phyloP scores from a whole-genome alignment of 2,888 invertebrate genomes.

The Gonocerus acuteangulatus region DNA sequence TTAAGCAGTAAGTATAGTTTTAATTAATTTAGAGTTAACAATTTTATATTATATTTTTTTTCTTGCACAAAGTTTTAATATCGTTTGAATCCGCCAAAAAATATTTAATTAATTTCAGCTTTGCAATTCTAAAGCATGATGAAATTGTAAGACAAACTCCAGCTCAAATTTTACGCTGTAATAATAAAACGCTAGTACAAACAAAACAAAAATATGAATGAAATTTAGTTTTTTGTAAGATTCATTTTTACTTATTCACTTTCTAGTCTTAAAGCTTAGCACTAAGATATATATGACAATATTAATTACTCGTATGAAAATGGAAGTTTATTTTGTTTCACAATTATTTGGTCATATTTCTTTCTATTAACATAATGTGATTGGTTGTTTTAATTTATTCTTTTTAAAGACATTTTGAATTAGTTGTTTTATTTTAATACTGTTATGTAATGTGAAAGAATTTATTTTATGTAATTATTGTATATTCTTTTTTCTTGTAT shows the following conservation, averaged over 20 bases:
- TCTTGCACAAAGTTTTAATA: too few species aligned
- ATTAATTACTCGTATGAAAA: background rate
- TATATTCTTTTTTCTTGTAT: slow-evolving; percentile 6
- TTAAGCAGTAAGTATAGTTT: too few species aligned
- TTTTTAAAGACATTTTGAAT: slow-evolving; percentile 13
- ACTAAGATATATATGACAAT: slow-evolving; percentile 16
- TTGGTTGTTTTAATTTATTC: slow-evolving; percentile 8
- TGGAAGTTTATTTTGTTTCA: background rate
- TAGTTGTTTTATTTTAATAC: slow-evolving; percentile 2
- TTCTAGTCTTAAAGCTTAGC: slow-evolving; percentile 14
- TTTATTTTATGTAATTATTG: slow-evolving; percentile 13
- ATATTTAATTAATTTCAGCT: too few species aligned
- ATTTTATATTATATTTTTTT: too few species aligned
- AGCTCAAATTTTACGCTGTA: too few species aligned
- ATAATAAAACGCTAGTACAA: too few species aligned
- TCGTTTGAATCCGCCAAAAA: too few species aligned
- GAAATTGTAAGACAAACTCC: too few species aligned
- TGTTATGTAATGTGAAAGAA: background rate
- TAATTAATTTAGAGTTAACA: too few species aligned
- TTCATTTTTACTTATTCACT: background rate
- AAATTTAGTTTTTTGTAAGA: too few species aligned
- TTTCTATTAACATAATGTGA: slow-evolving; percentile 8
- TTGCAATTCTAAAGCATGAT: too few species aligned
- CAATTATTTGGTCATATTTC: background rate
- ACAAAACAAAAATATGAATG: too few species aligned